These are phyloP conservation scores for Polietes domitor DNA, from an alignment of 2,888 invertebrate genomes.

Conservation along the genomic window DNA sequence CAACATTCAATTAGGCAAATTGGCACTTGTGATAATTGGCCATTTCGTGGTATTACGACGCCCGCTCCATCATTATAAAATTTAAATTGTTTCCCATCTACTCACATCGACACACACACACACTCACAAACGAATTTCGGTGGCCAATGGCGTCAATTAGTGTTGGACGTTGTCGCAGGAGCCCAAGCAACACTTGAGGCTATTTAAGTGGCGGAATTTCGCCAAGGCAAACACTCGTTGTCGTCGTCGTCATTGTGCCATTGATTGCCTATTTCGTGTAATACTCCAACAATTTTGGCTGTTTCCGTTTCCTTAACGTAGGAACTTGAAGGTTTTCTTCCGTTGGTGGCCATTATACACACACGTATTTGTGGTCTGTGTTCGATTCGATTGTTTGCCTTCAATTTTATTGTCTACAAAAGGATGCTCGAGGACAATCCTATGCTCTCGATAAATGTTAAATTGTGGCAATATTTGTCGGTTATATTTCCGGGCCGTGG, in stretches of 20 bases:
- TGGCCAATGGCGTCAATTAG: conserved; percentile 50
- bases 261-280: conserved; percentile 47
- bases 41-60: conserved; percentile 51
- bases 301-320: conserved; percentile 55
- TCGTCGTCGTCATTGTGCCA: conserved; percentile 52
- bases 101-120: neutral
- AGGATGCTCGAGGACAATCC: conserved; percentile 73
- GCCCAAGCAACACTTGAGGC: conserved; percentile 49
- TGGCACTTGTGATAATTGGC: conserved; percentile 58
- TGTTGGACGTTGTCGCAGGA: too few species aligned
- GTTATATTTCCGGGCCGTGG: conserved; percentile 71
- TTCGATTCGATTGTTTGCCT: conserved; percentile 16
- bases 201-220: conserved; percentile 62
- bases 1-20: conserved; percentile 66
- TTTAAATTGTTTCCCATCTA: conserved; percentile 58
- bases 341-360: conserved; percentile 26
- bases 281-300: conserved; percentile 13
- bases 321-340: neutral
- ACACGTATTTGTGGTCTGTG: neutral
- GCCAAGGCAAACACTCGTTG: conserved; percentile 50
- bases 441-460: conserved; percentile 76
- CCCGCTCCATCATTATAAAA: conserved; percentile 46
- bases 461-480: conserved; percentile 74
- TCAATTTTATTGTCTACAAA: neutral
- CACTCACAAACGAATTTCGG: neutral